phyloP scores from a whole-genome alignment of 2,113 vertebrate genomes.

The Cephalopterus ornatus region DNA sequence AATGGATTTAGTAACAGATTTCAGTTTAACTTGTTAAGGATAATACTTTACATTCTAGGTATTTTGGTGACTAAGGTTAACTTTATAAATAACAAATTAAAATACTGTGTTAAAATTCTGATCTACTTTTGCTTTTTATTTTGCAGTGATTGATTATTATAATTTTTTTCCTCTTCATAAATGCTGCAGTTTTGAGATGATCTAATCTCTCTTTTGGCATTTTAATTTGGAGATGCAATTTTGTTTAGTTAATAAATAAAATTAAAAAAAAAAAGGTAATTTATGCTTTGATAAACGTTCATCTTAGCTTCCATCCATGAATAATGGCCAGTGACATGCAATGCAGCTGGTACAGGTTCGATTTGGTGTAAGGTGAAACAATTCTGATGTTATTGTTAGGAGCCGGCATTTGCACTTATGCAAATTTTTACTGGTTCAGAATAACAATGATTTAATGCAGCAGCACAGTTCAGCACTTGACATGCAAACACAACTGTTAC shows the following conservation, averaged over 20 bases:
- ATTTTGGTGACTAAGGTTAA: neutral
- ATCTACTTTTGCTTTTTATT: neutral
- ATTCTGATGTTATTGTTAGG: conserved; percentile 36
- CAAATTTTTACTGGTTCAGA: conserved; percentile 60
- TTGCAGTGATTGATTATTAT: conserved; percentile 17
- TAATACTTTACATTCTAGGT: neutral
- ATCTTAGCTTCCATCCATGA: neutral
- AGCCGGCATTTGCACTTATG: conserved; percentile 57
- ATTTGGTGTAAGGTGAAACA: neutral
- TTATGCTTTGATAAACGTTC: neutral
- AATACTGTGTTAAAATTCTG: neutral
- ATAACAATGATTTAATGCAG: conserved; percentile 55
- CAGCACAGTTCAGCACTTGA: conserved; percentile 27
- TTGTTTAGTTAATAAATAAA: neutral
- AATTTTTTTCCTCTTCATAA: neutral
- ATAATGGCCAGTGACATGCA: neutral
- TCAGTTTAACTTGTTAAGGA: neutral
- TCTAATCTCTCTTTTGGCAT: neutral
- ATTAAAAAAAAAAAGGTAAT: neutral
- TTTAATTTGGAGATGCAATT: neutral
- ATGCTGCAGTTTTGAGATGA: neutral
- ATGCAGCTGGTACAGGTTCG: neutral
- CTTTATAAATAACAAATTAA: neutral
- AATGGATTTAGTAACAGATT: neutral
- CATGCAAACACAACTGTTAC: conserved; percentile 5